phyloP scores from a whole-genome alignment of 2,888 invertebrate species.

The Lutraria lutraria region DNA sequence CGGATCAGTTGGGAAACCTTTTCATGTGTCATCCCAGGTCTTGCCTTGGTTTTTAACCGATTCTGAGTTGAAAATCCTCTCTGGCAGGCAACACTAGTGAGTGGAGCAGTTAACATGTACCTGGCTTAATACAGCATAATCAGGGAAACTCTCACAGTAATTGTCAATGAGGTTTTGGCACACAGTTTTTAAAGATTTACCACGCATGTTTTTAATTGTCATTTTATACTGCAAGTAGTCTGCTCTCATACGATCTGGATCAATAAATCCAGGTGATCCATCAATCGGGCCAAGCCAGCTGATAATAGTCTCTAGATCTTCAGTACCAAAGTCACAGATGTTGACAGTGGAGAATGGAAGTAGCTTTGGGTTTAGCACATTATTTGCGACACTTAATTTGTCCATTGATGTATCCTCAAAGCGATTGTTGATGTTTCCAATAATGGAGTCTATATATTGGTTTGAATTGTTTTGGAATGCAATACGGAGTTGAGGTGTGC shows the following conservation, averaged over 20 bases:
- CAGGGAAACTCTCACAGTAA: background rate
- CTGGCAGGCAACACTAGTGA: conserved; percentile 52
- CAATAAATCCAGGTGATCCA: conserved; percentile 27
- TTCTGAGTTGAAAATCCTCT: conserved; percentile 54
- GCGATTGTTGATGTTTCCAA: conserved; percentile 30
- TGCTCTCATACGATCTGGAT: conserved; percentile 18
- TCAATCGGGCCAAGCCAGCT: too few relatives aligned
- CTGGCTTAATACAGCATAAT: conserved; percentile 9
- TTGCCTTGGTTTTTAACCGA: conserved; percentile 45
- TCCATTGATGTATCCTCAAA: conserved; percentile 57
- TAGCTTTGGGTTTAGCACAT: conserved; percentile 44
- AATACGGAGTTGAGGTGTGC: conserved; percentile 40
- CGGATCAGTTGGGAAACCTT: conserved; percentile 47
- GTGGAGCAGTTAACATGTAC: conserved; percentile 40
- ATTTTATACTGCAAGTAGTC: conserved; percentile 34
- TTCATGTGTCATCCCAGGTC: conserved; percentile 29
- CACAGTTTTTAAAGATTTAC: background rate
- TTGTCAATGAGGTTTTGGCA: background rate
- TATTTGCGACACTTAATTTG: conserved; percentile 31
- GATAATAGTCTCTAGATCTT: conserved; percentile 14
- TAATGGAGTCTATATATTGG: conserved; percentile 40
- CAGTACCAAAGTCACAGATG: conserved; percentile 6
- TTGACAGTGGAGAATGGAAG: conserved; percentile 31
- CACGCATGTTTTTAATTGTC: conserved; percentile 15
- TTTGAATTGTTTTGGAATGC: conserved; percentile 46